A percentile compares a stretch with the other conserved stretches of the same genome.
Evolutionary conservation across 2,888 invertebrate species (phyloP).

Genomic region (Chalcosyrphus nemorum): DNA sequence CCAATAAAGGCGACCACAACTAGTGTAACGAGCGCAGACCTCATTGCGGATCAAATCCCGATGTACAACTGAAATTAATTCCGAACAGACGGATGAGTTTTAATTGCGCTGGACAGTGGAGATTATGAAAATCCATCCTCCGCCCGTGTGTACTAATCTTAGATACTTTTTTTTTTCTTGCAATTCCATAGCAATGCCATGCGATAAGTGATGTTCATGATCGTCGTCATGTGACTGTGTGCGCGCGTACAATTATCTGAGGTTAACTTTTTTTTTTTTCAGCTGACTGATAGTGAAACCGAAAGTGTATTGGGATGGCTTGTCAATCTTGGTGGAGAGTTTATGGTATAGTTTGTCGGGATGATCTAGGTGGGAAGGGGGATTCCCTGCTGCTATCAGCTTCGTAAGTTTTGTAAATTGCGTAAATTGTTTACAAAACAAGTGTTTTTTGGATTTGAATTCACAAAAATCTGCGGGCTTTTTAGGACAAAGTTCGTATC

Average conservation of each 20-base stretch:
- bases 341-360: background rate
- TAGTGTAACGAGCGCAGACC: slow-evolving; percentile 19
- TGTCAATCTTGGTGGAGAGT: background rate
- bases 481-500: background rate
- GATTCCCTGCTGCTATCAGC: background rate
- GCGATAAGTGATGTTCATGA: slow-evolving; percentile 44
- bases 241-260: slow-evolving; percentile 33
- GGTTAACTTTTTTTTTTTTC: slow-evolving; percentile 43
- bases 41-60: slow-evolving; percentile 45
- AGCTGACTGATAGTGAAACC: slow-evolving; percentile 34
- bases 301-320: background rate
- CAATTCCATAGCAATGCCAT: slow-evolving; percentile 13
- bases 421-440: background rate
- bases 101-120: slow-evolving; percentile 43
- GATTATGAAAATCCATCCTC: slow-evolving; percentile 28
- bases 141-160: slow-evolving; percentile 14
- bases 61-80: slow-evolving; percentile 49
- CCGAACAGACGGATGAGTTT: slow-evolving; percentile 46
- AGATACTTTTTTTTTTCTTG: slow-evolving; percentile 13
- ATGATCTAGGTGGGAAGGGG: background rate
- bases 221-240: slow-evolving; percentile 9
- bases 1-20: slow-evolving; percentile 14
- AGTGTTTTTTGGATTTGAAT: background rate
- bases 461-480: no score
- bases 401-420: no score